Evolutionary conservation across 2,113 vertebrate species (phyloP), one percentile per base, ranked within the genome.

Genomic region (Mellivora capensis): DNA sequence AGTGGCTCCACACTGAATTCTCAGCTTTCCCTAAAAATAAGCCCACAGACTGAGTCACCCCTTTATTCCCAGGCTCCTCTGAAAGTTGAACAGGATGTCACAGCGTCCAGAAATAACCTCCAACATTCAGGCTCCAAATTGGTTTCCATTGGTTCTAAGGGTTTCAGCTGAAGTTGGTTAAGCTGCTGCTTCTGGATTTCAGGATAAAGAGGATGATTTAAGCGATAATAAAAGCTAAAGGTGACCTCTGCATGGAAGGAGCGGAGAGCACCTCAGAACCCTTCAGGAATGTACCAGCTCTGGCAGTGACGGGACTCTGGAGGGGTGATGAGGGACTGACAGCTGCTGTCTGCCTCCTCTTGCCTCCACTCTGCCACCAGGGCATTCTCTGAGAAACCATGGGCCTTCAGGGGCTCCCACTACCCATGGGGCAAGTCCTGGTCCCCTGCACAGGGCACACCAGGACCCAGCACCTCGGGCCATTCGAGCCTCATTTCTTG

Each of bases 11-110:
- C 76, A 85, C 64, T 37, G 76, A 96, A 82, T 90, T 76, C 90
- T 61, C 76, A 77, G 80, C 87, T 95, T 95, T 87, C 64, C 87
- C 96, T 97, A 96, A 98, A 97, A 97, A 97, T 95, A 98, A 96
- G 87, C n/a, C n/a, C 77, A 88, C 25, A 90, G 87, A 62, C 87
- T 97, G 95, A 98, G 92, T 98, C 95, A 96, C 96, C 84, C 96
- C 94, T 85, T 97, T 96, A 90, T 93, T 93, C 94, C 92, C 90
- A 90, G 92, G 84, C 71, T 96, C 92, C 93, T 96, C 83, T 90
- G 90, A 86, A 94, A 96, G 97, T 90, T 95, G 94, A 96, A 93
- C 92, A 97, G 94, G 87, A 93, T 95, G 85, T 96, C 94, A 96
- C 86, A 93, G 71, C 82, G 94, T 94, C 94, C 93, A 97, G 95